A percentile compares a stretch with the other conserved stretches of the same genome.
Evolutionary conservation across 2,888 invertebrate genomes (phyloP).

Genomic region (Acrobasis suavella): DNA sequence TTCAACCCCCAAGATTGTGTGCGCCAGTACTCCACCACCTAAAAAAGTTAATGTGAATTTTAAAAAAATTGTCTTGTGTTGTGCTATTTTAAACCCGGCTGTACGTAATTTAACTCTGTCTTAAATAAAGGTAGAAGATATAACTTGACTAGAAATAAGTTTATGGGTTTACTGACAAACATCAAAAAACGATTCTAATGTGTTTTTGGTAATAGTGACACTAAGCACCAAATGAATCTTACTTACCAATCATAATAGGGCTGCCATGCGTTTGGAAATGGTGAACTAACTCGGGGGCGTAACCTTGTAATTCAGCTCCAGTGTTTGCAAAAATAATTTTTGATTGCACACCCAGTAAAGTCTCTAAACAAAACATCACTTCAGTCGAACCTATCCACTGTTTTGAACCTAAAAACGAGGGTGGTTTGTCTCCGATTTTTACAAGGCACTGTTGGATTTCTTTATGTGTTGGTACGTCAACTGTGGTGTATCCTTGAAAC

Average conservation of each 20-base stretch:
- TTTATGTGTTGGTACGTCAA: conserved; percentile 89
- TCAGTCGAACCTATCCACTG: conserved; percentile 99
- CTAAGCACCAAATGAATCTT: no score
- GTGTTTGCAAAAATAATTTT: conserved; percentile 93
- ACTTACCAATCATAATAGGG: conserved; percentile 98
- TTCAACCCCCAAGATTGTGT: conserved; percentile 98
- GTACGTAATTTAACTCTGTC: no score
- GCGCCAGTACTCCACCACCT: conserved; percentile 98
- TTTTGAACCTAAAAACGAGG: conserved; percentile 92
- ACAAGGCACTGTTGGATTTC: conserved; percentile 97
- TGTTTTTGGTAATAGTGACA: no score
- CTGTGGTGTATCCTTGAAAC: conserved; percentile 91
- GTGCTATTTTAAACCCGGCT: no score
- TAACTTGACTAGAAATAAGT: no score
- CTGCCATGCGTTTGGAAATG: conserved; percentile 97
- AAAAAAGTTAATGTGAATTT: conserved; percentile 17
- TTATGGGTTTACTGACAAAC: no score
- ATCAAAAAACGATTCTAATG: no score
- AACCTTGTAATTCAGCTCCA: conserved; percentile 90
- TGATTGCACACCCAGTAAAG: conserved; percentile 88
- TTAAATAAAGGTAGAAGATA: no score
- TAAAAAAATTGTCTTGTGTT: no score
- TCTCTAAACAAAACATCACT: conserved; percentile 95
- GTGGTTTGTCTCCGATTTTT: conserved; percentile 95
- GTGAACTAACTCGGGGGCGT: conserved; percentile 90